Evolutionary conservation across 1,140 invertebrate species (phyloP), one percentile per base, ranked within the genome.

Genomic region (Leptinotarsa lineolata): DNA sequence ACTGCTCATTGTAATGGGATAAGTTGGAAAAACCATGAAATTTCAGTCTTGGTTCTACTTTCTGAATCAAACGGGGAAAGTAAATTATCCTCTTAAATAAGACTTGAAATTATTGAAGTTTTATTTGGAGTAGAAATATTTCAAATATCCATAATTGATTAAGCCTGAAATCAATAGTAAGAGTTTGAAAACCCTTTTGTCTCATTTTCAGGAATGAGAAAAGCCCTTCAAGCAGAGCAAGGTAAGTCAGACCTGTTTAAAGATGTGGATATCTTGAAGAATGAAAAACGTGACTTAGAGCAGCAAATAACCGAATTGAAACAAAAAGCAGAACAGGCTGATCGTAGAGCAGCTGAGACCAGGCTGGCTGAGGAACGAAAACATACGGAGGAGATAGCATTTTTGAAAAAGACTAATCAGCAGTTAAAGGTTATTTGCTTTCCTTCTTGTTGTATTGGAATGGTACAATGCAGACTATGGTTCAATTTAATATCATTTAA

Each of bases 361-460:
- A 86, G 92, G 20, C 89, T 92, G 72, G 94, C 95, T 0, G 94
- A 97, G 83, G 94, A 96, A 83, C 95, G 95, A 83, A 94, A 95
- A 82, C 94, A 97, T 80, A 90, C 90, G 16, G 96, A 98, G 83
- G 96, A 98, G 85, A 91, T 97, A 60, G 88, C 93, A 58, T 95
- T 96, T 80, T 86, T 97, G 24, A 97, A 96, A 86, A 94, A 95
- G 84, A 97, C 96, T 8, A 98, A 97, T 85, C 90, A 93, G 78
- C 96, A 98, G 84, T 86, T 98, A 15, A 97, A 97, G 89, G 93
- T 94, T 86, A 76, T 11, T 39, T 39, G 8, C 2, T 39, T 39
- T 11, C 11, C 8, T 11, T 11, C 54, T 39, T 39, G 1, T 39
- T 39, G 8, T 39, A 39, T 39, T 39, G 30, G 8, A 39, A 11